These are phyloP conservation scores for Lepidurus packardi DNA, from an alignment of 1,140 invertebrate species.

Conservation along the genomic window DNA sequence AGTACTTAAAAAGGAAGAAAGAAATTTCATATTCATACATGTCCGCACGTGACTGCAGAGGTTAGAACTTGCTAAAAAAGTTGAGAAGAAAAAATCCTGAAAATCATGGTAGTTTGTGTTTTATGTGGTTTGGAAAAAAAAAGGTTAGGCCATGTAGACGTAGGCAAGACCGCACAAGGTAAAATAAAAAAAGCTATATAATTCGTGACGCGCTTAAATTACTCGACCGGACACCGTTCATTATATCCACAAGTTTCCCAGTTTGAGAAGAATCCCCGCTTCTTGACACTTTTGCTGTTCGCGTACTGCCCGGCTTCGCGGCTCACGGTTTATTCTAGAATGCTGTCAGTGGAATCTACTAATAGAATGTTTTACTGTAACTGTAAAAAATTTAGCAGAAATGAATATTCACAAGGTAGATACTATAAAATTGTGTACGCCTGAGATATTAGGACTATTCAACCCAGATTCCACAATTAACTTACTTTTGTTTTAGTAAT, in stretches of 20 bases:
- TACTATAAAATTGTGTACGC: too few species aligned
- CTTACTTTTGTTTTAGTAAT: too few species aligned
- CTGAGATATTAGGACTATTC: too few species aligned
- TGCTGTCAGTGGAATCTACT: too few species aligned
- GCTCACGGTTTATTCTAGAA: too few species aligned
- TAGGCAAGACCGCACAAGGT: not conserved
- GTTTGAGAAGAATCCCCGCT: too few species aligned
- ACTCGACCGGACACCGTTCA: not conserved
- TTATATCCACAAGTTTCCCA: not conserved
- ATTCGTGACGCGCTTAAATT: slow-evolving; percentile 14
- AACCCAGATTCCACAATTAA: too few species aligned
- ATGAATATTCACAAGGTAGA: too few species aligned
- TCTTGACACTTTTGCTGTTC: too few species aligned
- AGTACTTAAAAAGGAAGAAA: not conserved
- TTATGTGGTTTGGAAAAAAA: not conserved
- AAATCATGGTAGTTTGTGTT: not conserved
- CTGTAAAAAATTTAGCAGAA: too few species aligned
- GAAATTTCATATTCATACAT: not conserved
- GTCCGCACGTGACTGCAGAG: not conserved
- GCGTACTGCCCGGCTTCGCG: too few species aligned
- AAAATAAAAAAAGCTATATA: not conserved
- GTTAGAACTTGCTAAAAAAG: not conserved
- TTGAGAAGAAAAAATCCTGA: not conserved
- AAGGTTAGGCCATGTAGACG: not conserved
- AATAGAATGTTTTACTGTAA: too few species aligned